Evolutionary conservation across 2,888 invertebrate species (phyloP).

Genomic region (Galerucella calmariensis): DNA sequence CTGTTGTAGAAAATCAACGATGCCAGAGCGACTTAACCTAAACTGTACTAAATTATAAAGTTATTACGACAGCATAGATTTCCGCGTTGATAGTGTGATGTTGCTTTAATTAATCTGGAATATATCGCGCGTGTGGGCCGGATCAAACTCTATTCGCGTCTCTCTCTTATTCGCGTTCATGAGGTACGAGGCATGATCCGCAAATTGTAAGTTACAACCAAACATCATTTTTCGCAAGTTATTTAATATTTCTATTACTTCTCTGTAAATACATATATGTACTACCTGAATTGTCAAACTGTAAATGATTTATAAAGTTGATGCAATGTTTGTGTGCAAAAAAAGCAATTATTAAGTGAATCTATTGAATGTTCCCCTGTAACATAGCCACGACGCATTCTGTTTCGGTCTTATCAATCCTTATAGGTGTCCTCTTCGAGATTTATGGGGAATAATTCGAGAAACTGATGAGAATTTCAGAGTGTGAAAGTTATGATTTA

Average conservation of each 20-base stretch:
- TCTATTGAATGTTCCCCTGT: background rate
- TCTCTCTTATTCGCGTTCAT: constrained; percentile 24
- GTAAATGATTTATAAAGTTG: too few species aligned
- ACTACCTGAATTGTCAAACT: too few species aligned
- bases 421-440: constrained; percentile 42
- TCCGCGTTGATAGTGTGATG: constrained; percentile 66
- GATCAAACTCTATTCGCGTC: constrained; percentile 42
- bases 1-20: constrained; percentile 37
- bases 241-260: background rate
- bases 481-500: constrained; percentile 37
- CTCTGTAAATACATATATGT: too few species aligned
- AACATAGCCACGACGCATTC: constrained; percentile 25
- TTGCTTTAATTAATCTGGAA: constrained; percentile 66
- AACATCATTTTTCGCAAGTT: background rate
- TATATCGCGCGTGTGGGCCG: constrained; percentile 62
- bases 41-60: constrained; percentile 68
- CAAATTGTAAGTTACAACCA: background rate
- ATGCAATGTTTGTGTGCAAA: too few species aligned
- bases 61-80: constrained; percentile 67
- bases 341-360: too few species aligned
- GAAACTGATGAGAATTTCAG: constrained; percentile 35
- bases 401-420: constrained; percentile 48
- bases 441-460: constrained; percentile 45
- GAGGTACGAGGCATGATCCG: constrained; percentile 10
- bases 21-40: constrained; percentile 49